Evolutionary conservation across 2,113 vertebrate genomes (phyloP).

Genomic region (Pedetes capensis): DNA sequence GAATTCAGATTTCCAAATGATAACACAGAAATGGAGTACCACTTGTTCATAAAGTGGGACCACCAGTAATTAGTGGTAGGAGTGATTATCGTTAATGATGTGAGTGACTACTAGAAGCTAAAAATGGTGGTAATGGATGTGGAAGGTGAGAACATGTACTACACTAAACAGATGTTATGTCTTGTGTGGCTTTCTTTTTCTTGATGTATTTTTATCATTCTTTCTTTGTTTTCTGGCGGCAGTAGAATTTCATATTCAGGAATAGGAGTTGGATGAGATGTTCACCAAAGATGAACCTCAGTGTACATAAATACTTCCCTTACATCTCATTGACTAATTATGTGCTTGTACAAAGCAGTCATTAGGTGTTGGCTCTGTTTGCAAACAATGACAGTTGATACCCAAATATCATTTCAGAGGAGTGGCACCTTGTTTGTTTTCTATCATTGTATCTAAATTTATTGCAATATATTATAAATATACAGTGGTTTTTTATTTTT

Average conservation of each 20-base stretch:
- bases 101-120: background rate
- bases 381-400: background rate
- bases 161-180: background rate
- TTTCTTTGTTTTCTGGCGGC: background rate
- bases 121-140: background rate
- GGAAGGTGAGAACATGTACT: background rate
- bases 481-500: too few species aligned
- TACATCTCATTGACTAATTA: background rate
- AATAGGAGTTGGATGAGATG: background rate
- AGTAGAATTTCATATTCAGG: conserved; percentile 19
- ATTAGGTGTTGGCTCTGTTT: background rate
- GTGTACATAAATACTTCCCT: background rate
- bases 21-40: background rate
- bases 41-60: background rate
- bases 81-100: background rate
- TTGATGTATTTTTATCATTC: background rate
- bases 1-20: background rate
- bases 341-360: background rate
- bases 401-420: conserved; percentile 22
- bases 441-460: background rate
- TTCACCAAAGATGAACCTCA: background rate
- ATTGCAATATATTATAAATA: background rate
- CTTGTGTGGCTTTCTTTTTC: background rate
- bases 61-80: background rate
- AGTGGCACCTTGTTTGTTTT: background rate